Evolutionary conservation across 2,797 vertebrate genomes (phyloP).

Genomic region (Parotocinclus haroldoi): DNA sequence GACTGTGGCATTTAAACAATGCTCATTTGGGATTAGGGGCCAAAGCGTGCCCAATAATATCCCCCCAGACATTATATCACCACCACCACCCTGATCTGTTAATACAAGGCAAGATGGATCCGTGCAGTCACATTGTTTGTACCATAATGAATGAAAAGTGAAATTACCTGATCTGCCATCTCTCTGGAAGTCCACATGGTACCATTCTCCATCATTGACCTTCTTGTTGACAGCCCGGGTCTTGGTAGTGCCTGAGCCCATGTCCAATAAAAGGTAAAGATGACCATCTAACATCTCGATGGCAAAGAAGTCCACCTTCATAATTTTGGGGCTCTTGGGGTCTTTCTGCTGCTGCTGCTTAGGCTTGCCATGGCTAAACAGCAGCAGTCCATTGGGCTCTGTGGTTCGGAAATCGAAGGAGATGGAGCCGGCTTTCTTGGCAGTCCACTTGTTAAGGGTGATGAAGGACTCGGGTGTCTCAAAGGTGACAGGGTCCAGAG

Average conservation of each 20-base stretch:
- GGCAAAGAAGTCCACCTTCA: conserved; percentile 94
- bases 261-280: conserved; percentile 92
- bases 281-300: conserved; percentile 98
- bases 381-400: conserved; percentile 93
- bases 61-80: too few relatives aligned
- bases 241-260: conserved; percentile 98
- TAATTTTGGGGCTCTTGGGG: conserved; percentile 86
- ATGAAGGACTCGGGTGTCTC: conserved; percentile 97
- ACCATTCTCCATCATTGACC: conserved; percentile 98
- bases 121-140: too few relatives aligned
- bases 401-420: conserved; percentile 98
- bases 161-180: conserved; percentile 95
- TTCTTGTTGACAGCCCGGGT: conserved; percentile 92
- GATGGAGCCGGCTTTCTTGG: conserved; percentile 97
- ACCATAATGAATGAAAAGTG: too few relatives aligned
- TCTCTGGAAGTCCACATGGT: conserved; percentile 96
- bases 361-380: conserved; percentile 96
- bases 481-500: conserved; percentile 96
- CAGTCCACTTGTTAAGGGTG: conserved; percentile 94
- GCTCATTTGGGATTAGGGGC: too few relatives aligned
- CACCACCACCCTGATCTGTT: too few relatives aligned
- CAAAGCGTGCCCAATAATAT: too few relatives aligned
- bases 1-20: too few relatives aligned
- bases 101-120: too few relatives aligned
- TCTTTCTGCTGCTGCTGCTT: conserved; percentile 89